These are phyloP conservation scores for Lagocephalus sceleratus DNA, from an alignment of 2,797 vertebrate species.

Conservation along the genomic window DNA sequence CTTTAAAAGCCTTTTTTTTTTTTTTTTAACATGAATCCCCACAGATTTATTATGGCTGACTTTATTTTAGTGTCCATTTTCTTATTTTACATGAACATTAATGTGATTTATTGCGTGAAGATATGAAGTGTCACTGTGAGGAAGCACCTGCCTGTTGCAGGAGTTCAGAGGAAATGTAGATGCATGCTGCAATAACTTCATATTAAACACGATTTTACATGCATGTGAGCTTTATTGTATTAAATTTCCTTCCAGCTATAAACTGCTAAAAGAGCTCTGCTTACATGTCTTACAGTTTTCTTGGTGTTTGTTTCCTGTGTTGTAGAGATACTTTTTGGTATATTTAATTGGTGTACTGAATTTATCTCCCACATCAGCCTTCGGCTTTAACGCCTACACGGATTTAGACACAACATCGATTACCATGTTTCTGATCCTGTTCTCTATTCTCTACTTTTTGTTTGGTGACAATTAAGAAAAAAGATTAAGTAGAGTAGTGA, in stretches of 20 bases:
- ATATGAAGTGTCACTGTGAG: not conserved
- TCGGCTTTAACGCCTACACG: constrained; percentile 22
- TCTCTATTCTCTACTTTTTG: not conserved
- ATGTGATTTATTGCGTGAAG: not conserved
- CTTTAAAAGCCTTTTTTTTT: constrained; percentile 41
- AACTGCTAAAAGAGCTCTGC: too few relatives aligned
- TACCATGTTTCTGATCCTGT: not conserved
- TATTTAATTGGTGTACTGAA: not conserved
- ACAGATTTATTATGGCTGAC: too few relatives aligned
- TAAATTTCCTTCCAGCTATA: not conserved
- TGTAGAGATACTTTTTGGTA: not conserved
- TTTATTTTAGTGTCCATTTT: too few relatives aligned
- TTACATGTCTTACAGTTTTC: not conserved
- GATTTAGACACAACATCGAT: constrained; percentile 13
- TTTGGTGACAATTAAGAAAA: constrained; percentile 10
- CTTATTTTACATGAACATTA: not conserved
- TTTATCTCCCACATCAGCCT: constrained; percentile 7
- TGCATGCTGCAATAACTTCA: not conserved
- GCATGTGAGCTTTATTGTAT: not conserved
- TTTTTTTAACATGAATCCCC: constrained; percentile 23
- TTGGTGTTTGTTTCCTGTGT: not conserved
- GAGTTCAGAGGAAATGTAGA: not conserved
- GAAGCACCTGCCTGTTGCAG: not conserved
- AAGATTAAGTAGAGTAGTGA: not conserved
- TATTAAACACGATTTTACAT: not conserved